Percentiles rank a stretch among this genome's conserved stretches.
Evolutionary conservation across 2,888 invertebrate genomes (phyloP).

Genomic region (Mythimna loreyi): DNA sequence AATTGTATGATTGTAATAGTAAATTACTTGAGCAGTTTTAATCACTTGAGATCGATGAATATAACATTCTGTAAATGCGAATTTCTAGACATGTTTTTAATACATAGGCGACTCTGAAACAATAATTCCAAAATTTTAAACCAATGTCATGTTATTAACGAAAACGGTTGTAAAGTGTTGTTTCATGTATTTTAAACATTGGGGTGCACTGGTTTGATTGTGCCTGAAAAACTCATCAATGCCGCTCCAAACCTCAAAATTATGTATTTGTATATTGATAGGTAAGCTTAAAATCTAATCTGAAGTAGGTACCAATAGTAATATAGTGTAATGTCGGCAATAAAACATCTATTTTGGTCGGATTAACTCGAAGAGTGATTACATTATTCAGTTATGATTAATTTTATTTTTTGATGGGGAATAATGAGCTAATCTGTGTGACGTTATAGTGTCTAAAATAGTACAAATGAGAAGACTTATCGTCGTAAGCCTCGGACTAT

Average conservation of each 20-base stretch:
- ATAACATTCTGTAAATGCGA: constrained; percentile 81
- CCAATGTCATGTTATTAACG: constrained; percentile 23
- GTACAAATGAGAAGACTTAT: constrained; percentile 92
- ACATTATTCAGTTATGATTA: constrained; percentile 90
- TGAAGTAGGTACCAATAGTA: constrained; percentile 81
- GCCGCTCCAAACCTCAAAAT: constrained; percentile 91
- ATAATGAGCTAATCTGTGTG: constrained; percentile 89
- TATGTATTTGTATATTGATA: constrained; percentile 85
- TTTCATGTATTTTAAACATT: constrained; percentile 85
- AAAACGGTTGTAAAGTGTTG: constrained; percentile 62
- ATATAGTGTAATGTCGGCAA: constrained; percentile 81
- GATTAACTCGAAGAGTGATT: constrained; percentile 87
- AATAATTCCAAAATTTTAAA: constrained; percentile 22
- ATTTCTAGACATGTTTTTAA: constrained; percentile 80
- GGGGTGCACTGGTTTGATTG: constrained; percentile 89
- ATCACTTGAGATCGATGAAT: constrained; percentile 80
- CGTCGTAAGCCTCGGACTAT: constrained; percentile 91
- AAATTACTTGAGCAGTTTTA: constrained; percentile 75
- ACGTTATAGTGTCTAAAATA: constrained; percentile 91
- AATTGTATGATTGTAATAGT: constrained; percentile 68
- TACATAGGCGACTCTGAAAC: constrained; percentile 77
- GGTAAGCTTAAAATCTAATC: constrained; percentile 82
- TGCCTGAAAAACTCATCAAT: constrained; percentile 89
- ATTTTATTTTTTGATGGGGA: constrained; percentile 86
- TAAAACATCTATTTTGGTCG: constrained; percentile 76